Conservation (phyloP, 1,140 invertebrate genomes). For the Ditylenchus dipsaci region DNA sequence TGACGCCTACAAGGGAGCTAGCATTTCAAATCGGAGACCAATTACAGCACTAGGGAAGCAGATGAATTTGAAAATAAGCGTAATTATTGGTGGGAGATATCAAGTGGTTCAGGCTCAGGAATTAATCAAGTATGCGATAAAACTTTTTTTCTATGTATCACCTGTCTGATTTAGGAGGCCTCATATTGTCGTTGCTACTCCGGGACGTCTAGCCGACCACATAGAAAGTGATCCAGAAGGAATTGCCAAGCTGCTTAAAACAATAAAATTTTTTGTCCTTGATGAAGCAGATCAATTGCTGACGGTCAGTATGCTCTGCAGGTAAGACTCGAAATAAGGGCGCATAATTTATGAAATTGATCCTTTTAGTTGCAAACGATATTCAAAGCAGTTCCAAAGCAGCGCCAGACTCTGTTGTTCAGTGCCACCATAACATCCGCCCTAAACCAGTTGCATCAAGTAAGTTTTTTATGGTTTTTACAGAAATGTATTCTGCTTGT, state of each 20-base stretch:
- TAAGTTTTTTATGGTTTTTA: conserved; percentile 7
- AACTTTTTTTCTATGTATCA: neutral
- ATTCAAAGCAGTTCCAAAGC: conserved; percentile 75
- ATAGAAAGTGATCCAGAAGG: conserved; percentile 35
- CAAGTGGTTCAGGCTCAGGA: conserved; percentile 34
- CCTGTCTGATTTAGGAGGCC: conserved; percentile 41
- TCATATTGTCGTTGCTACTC: conserved; percentile 80
- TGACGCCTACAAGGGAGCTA: conserved; percentile 55
- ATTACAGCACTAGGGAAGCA: conserved; percentile 51
- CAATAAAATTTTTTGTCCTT: conserved; percentile 49
- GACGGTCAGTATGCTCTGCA: conserved; percentile 55
- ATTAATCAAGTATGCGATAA: conserved; percentile 16
- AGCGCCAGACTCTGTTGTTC: conserved; percentile 86
- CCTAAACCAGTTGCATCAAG: conserved; percentile 39
- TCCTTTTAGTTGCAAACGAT: conserved; percentile 80
- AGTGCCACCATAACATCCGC: conserved; percentile 73
- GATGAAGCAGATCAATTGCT: conserved; percentile 53
- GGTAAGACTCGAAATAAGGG: conserved; percentile 8
- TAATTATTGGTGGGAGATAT: conserved; percentile 32
- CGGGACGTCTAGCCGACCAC: conserved; percentile 73
- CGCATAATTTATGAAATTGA: neutral
- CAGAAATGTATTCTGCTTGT: neutral
- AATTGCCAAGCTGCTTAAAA: conserved; percentile 25
- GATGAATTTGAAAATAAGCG: conserved; percentile 39
- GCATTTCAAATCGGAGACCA: conserved; percentile 58